These are phyloP conservation scores for Phymorhynchus buccinoides DNA, from an alignment of 1,140 invertebrate species.

Conservation along the genomic window DNA sequence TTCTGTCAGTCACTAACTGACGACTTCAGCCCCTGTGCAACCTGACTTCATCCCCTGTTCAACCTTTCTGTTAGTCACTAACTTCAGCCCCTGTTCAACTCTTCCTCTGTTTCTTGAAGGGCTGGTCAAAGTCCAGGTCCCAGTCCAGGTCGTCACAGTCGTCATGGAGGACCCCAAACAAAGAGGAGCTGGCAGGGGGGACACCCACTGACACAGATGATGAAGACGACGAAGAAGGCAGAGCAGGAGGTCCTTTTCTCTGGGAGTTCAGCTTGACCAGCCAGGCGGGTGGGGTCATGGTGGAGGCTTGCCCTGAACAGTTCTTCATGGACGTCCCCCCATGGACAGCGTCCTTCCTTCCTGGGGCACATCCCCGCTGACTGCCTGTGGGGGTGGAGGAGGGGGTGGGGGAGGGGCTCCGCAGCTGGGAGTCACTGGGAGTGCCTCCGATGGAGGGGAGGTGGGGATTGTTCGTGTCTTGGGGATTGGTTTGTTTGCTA, in stretches of 20 bases:
- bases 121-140: slow-evolving; percentile 46
- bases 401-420: not conserved
- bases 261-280: slow-evolving; percentile 43
- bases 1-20: too few relatives aligned
- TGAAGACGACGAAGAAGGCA: slow-evolving; percentile 21
- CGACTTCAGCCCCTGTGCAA: too few relatives aligned
- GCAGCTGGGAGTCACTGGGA: slow-evolving; percentile 8
- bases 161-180: slow-evolving; percentile 35
- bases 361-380: not conserved
- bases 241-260: not conserved
- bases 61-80: too few relatives aligned
- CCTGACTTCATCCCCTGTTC: too few relatives aligned
- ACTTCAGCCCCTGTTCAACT: not conserved
- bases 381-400: not conserved
- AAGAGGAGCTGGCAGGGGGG: too few relatives aligned
- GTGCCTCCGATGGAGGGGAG: slow-evolving; percentile 25
- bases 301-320: slow-evolving; percentile 27
- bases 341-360: too few relatives aligned
- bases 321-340: not conserved
- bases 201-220: slow-evolving; percentile 12
- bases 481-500: too few relatives aligned
- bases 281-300: slow-evolving; percentile 41
- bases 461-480: not conserved
- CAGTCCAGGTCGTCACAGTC: slow-evolving; percentile 49
- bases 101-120: slow-evolving; percentile 33